Percentiles rank a stretch among this genome's conserved stretches.
Conservation (phyloP, 2,113 vertebrate species). For the Alectura lathami region DNA sequence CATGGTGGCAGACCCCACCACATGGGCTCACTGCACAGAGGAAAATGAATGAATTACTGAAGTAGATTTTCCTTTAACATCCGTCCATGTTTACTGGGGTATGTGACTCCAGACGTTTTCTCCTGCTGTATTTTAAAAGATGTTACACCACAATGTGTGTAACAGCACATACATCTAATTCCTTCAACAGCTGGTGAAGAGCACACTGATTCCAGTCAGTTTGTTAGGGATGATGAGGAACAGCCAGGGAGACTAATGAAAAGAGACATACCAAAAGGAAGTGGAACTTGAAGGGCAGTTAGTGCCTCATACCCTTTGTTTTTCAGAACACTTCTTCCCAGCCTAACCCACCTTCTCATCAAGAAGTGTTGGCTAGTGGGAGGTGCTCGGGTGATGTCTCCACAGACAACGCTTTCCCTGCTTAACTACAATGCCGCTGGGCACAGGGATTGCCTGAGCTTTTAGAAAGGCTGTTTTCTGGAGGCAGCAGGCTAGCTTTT, state of each 20-base stretch:
- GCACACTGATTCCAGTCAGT: background rate
- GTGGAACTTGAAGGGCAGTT: background rate
- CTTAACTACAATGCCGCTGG: accelerated
- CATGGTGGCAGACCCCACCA: background rate
- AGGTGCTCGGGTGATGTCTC: background rate
- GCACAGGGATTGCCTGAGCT: background rate
- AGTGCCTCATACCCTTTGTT: background rate
- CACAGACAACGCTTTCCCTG: accelerated
- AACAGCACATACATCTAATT: background rate
- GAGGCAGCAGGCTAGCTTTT: background rate
- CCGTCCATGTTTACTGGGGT: background rate
- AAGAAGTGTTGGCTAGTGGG: background rate
- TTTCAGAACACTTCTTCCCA: background rate
- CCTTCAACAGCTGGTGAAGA: background rate
- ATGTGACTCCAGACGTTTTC: slow-evolving; percentile 14
- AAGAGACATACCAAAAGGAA: background rate
- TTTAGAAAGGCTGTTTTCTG: background rate
- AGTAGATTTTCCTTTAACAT: background rate
- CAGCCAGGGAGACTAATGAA: background rate
- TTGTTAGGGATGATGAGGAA: background rate
- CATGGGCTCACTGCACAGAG: background rate
- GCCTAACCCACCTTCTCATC: background rate
- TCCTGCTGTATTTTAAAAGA: background rate
- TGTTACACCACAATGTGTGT: accelerated
- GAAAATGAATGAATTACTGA: slow-evolving; percentile 16